Conservation (phyloP, 2,888 invertebrate species). For the Cerastis leucographa region DNA sequence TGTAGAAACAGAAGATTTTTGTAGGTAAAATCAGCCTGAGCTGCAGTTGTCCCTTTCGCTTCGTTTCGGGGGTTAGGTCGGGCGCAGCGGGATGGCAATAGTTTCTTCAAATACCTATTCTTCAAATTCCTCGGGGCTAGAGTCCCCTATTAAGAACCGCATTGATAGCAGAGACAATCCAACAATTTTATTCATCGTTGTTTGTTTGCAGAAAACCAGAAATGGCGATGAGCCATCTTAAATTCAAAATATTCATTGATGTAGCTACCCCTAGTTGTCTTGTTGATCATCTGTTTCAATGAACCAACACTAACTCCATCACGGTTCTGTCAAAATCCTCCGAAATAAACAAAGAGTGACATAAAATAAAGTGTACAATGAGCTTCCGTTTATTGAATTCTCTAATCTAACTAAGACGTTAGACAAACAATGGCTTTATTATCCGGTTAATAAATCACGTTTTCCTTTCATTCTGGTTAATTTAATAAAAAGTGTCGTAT, state of each 20-base stretch:
- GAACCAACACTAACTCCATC: background rate
- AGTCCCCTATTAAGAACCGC: no score
- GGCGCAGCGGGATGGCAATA: no score
- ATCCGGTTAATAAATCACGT: slow-evolving; percentile 73
- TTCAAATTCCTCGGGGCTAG: no score
- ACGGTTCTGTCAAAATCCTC: slow-evolving; percentile 11
- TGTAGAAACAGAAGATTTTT: no score
- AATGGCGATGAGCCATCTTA: background rate
- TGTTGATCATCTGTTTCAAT: background rate
- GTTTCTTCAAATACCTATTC: no score
- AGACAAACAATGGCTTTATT: slow-evolving; percentile 73
- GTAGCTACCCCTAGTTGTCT: background rate
- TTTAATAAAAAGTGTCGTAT: slow-evolving; percentile 74
- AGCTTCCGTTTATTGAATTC: slow-evolving; percentile 58
- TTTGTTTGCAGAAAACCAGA: background rate
- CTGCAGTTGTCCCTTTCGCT: no score
- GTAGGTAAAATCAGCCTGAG: no score
- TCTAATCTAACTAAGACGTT: slow-evolving; percentile 54
- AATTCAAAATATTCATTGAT: background rate
- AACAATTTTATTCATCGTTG: background rate
- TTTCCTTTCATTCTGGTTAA: slow-evolving; percentile 71
- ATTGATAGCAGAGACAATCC: background rate
- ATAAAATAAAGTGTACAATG: slow-evolving; percentile 43
- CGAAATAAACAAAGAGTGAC: slow-evolving; percentile 25
- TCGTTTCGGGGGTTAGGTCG: no score